Conservation (phyloP, 2,113 vertebrate genomes). For the Scytalopus superciliaris region DNA sequence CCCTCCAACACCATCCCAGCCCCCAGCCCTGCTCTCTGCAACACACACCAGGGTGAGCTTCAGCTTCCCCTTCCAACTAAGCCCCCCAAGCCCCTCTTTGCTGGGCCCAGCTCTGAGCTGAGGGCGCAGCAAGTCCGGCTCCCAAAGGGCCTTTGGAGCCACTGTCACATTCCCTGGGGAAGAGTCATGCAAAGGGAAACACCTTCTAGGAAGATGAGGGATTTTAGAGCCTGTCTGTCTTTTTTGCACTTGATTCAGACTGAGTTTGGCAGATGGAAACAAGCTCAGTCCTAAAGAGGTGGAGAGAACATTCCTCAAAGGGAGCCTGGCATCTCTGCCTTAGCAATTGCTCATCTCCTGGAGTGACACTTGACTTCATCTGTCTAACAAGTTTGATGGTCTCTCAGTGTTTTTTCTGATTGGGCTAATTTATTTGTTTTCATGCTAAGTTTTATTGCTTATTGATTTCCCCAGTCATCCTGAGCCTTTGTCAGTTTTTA, state of each 20-base stretch:
- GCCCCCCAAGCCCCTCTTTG: background rate
- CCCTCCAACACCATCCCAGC: background rate
- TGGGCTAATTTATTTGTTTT: slow-evolving; percentile 59
- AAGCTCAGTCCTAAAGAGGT: background rate
- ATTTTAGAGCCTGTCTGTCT: background rate
- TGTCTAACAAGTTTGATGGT: background rate
- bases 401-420: slow-evolving; percentile 4
- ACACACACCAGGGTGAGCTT: rapidly evolving
- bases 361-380: slow-evolving; percentile 1
- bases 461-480: slow-evolving; percentile 56
- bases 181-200: background rate
- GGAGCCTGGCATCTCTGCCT: background rate
- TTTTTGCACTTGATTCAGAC: background rate
- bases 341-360: background rate
- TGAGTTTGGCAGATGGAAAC: slow-evolving; percentile 32
- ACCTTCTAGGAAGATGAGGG: background rate
- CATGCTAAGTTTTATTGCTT: slow-evolving; percentile 64
- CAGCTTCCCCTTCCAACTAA: background rate
- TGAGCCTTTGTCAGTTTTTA: slow-evolving; percentile 30
- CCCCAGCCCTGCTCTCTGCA: background rate
- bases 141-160: background rate
- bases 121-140: rapidly evolving
- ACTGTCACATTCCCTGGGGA: background rate
- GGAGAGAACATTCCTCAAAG: background rate
- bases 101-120: background rate